These are phyloP conservation scores for Ips typographus DNA, from an alignment of 1,140 invertebrate species.

Conservation along the genomic window DNA sequence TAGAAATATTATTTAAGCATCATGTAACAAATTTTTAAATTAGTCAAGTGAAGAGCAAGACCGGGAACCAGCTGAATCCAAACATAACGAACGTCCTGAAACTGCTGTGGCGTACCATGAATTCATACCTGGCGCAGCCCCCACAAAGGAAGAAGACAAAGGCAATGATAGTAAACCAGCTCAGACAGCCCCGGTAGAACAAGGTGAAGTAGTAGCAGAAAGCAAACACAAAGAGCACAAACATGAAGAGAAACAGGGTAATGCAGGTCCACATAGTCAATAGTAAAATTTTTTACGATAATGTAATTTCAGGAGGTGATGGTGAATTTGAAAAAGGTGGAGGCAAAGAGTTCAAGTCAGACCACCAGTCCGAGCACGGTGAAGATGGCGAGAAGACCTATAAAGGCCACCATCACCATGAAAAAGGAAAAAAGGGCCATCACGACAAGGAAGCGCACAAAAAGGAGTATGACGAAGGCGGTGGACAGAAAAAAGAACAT, in stretches of 20 bases:
- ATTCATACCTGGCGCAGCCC: neutral
- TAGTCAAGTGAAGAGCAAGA: neutral
- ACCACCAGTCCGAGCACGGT: slow-evolving; percentile 59
- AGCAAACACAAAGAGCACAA: slow-evolving; percentile 25
- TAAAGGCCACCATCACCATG: slow-evolving; percentile 61
- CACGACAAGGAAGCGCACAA: slow-evolving; percentile 65
- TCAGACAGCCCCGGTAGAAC: slow-evolving; percentile 8
- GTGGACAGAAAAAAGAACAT: slow-evolving; percentile 65
- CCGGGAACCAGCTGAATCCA: slow-evolving; percentile 11
- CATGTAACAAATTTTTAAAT: neutral
- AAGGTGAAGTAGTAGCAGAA: slow-evolving; percentile 19
- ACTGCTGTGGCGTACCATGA: neutral
- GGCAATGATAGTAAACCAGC: slow-evolving; percentile 10
- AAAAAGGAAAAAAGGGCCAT: slow-evolving; percentile 66
- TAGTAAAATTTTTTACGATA: neutral
- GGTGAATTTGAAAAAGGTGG: slow-evolving; percentile 53
- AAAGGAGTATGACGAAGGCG: slow-evolving; percentile 63
- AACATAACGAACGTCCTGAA: slow-evolving; percentile 1
- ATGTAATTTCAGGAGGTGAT: slow-evolving; percentile 3
- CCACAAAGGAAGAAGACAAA: slow-evolving; percentile 17
- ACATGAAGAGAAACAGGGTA: slow-evolving; percentile 1
- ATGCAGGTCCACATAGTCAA: neutral
- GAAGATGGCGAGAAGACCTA: slow-evolving; percentile 60
- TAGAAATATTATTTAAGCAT: neutral
- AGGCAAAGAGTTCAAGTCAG: slow-evolving; percentile 56